phyloP scores from a whole-genome alignment of 2,888 invertebrate genomes.

The Ochropleura plecta region DNA sequence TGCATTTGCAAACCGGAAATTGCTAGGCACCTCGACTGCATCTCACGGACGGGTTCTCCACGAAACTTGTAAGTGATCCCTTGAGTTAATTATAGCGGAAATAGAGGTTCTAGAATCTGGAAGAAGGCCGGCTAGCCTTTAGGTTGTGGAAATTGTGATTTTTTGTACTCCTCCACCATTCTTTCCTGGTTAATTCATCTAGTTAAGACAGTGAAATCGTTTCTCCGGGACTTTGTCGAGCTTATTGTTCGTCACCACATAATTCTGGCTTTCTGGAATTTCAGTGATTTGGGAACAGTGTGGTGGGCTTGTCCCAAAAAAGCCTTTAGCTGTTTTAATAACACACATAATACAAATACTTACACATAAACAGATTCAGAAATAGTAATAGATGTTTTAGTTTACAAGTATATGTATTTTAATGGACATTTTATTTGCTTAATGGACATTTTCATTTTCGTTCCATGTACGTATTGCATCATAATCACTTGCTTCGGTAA shows the following conservation, averaged over 20 bases:
- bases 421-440: neutral
- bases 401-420: neutral
- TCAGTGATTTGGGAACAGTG: too few species aligned
- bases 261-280: too few species aligned
- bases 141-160: neutral
- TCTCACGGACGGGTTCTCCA: constrained; percentile 14
- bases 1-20: constrained; percentile 45
- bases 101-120: neutral
- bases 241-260: too few species aligned
- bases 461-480: too few species aligned
- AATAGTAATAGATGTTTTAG: neutral
- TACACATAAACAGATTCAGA: constrained; percentile 1
- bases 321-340: neutral
- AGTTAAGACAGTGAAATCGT: too few species aligned
- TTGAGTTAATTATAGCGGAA: constrained; percentile 34
- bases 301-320: too few species aligned
- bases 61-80: constrained; percentile 44
- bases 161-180: too few species aligned
- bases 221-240: too few species aligned
- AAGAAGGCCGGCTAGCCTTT: neutral
- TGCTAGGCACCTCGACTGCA: constrained; percentile 14
- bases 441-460: too few species aligned
- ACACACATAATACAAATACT: neutral
- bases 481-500: too few species aligned
- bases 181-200: too few species aligned